phyloP scores from a whole-genome alignment of 2,888 invertebrate genomes.

The Adelognathus sp. region DNA sequence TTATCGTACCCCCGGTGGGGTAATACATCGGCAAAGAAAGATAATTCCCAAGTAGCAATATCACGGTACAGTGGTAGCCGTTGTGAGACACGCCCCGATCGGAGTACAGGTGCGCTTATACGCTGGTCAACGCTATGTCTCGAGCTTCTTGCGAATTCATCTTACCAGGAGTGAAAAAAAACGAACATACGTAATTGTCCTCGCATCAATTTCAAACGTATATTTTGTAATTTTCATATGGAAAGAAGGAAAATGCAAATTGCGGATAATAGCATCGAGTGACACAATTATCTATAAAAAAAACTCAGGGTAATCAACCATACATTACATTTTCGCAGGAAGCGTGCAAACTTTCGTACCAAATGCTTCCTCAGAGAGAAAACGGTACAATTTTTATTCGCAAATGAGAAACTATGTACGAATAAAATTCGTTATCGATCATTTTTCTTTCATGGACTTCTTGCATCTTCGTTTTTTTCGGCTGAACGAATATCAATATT shows the following conservation, averaged over 20 bases:
- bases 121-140: background rate
- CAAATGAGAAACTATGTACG: background rate
- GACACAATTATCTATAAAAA: background rate
- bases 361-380: too few relatives aligned
- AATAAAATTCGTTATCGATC: background rate
- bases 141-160: background rate
- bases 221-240: background rate
- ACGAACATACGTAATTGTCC: background rate
- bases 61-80: slow-evolving; percentile 29
- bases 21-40: slow-evolving; percentile 55
- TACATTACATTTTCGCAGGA: background rate
- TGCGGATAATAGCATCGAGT: background rate
- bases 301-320: background rate
- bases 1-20: slow-evolving; percentile 47
- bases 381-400: background rate
- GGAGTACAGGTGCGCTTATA: slow-evolving; percentile 37
- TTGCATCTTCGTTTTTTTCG: too few relatives aligned
- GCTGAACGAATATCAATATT: too few relatives aligned
- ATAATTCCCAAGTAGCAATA: slow-evolving; percentile 48
- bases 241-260: background rate
- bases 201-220: background rate
- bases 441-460: too few relatives aligned
- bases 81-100: slow-evolving; percentile 37
- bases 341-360: background rate
- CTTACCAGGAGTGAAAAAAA: background rate